Percentiles rank a stretch among this genome's conserved stretches.
Evolutionary conservation across 2,888 invertebrate species (phyloP).

Genomic region (Dermolepida albohirtum): DNA sequence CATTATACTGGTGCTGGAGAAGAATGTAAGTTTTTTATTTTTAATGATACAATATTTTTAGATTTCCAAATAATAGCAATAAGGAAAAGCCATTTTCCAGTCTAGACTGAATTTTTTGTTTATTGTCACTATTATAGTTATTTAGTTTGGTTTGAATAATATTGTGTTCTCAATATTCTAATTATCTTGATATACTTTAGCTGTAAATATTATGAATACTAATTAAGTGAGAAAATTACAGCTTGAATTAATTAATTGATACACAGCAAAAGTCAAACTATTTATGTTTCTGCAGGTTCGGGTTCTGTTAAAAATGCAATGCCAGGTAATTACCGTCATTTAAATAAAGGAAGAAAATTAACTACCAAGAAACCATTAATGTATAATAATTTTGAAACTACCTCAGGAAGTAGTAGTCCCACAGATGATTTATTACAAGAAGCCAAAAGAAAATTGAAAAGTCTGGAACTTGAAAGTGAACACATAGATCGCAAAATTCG

Average conservation of each 20-base stretch:
- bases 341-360: not conserved
- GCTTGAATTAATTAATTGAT: too few species aligned
- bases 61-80: too few species aligned
- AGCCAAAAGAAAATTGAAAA: slow-evolving; percentile 67
- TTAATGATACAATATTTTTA: not conserved
- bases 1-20: slow-evolving; percentile 49
- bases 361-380: not conserved
- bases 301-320: not conserved
- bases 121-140: too few species aligned
- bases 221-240: too few species aligned
- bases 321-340: slow-evolving; percentile 18
- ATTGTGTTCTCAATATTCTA: too few species aligned
- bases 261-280: too few species aligned
- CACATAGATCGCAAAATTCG: slow-evolving; percentile 66
- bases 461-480: slow-evolving; percentile 72
- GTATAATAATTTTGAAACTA: slow-evolving; percentile 39
- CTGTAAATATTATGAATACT: too few species aligned
- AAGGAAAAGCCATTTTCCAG: too few species aligned
- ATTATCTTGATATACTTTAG: too few species aligned
- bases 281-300: not conserved
- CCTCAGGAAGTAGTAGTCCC: slow-evolving; percentile 60
- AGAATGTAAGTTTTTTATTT: slow-evolving; percentile 43
- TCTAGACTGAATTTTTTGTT: too few species aligned
- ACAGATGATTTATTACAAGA: slow-evolving; percentile 67
- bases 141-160: too few species aligned